These are phyloP conservation scores for Ciona savignyi DNA, from an alignment of 23 tunicate genomes.

Conservation along the genomic window DNA sequence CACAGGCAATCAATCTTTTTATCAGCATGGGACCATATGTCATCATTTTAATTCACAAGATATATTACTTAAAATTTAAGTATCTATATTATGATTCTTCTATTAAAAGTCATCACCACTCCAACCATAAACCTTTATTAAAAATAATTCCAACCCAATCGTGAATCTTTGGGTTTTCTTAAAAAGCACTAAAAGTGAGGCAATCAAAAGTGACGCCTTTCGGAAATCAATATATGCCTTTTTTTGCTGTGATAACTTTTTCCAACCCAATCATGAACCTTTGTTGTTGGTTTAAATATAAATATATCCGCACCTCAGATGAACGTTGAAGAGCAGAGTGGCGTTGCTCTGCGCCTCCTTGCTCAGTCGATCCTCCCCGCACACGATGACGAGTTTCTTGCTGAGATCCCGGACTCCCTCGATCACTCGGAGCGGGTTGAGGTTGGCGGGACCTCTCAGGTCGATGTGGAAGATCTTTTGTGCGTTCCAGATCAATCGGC, in stretches of 20 bases:
- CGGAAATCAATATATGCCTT: too few relatives aligned
- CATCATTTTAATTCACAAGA: too few relatives aligned
- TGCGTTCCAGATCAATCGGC: slow-evolving; percentile 94
- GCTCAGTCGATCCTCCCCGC: slow-evolving; percentile 90
- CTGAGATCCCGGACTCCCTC: slow-evolving; percentile 91
- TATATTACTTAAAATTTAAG: too few relatives aligned
- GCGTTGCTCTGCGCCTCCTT: slow-evolving; percentile 98
- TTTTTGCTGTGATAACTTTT: too few relatives aligned
- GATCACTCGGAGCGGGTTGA: slow-evolving; percentile 81
- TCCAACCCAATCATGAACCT: neutral
- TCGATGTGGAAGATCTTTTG: slow-evolving; percentile 95
- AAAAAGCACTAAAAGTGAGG: neutral
- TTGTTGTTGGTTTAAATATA: neutral
- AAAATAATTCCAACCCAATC: too few relatives aligned
- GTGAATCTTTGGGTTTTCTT: neutral
- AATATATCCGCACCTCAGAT: slow-evolving; percentile 55
- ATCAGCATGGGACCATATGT: too few relatives aligned
- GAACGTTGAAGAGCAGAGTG: slow-evolving; percentile 94
- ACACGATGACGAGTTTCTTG: slow-evolving; percentile 85
- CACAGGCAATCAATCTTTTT: too few relatives aligned
- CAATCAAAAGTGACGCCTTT: too few relatives aligned
- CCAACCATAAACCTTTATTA: neutral
- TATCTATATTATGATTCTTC: too few relatives aligned
- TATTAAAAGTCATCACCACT: too few relatives aligned
- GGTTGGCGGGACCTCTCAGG: slow-evolving; percentile 58